Evolutionary conservation across 2,113 vertebrate species (phyloP).

Genomic region (Tragelaphus scriptus): DNA sequence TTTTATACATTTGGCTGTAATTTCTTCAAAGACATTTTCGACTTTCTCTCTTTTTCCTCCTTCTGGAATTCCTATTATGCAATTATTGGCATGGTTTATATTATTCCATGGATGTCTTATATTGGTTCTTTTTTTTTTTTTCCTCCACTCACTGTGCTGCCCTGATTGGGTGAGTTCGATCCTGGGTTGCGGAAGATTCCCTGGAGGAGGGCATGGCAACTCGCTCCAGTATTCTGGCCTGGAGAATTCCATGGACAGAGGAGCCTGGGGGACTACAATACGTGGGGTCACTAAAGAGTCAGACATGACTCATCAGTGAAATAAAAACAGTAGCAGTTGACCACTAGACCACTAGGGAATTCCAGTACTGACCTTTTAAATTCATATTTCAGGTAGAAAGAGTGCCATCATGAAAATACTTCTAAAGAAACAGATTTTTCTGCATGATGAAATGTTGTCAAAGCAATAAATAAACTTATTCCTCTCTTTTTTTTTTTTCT

Average conservation of each 20-base stretch:
- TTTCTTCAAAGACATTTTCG: rapidly evolving
- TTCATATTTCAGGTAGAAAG: neutral
- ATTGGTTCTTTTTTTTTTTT: neutral
- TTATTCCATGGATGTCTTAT: neutral
- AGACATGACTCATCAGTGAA: neutral
- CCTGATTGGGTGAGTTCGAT: neutral
- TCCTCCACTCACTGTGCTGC: rapidly evolving
- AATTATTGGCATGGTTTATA: neutral
- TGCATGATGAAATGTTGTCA: neutral
- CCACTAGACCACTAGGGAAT: neutral
- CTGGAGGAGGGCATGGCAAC: neutral
- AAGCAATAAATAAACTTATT: neutral
- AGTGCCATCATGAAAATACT: neutral
- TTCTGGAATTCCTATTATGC: neutral
- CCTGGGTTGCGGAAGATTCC: neutral
- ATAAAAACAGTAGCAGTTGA: neutral
- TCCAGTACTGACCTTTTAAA: neutral
- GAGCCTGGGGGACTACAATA: rapidly evolving
- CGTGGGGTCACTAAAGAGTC: neutral
- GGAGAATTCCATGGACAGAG: neutral
- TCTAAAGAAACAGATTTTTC: neutral
- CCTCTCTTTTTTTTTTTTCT: neutral
- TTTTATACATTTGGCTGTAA: neutral
- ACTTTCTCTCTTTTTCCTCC: neutral
- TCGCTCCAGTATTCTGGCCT: neutral